Percentiles rank a stretch among this genome's conserved stretches.
These are phyloP conservation scores for Enteromius anoplus DNA, from an alignment of 2,797 vertebrate genomes.

Conservation along the genomic window DNA sequence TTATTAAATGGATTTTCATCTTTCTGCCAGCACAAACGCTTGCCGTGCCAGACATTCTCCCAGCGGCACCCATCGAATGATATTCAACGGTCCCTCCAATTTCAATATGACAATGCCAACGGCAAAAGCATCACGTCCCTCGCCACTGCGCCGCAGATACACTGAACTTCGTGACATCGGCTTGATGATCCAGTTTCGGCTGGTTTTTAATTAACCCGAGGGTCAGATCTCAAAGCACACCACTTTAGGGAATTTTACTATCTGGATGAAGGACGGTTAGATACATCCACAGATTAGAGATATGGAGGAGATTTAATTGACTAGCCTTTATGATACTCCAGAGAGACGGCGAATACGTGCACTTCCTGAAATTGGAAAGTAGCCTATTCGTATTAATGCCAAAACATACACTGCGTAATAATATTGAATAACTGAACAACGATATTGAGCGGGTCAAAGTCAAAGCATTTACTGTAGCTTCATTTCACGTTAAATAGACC, in stretches of 20 bases:
- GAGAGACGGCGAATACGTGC: conserved; percentile 18
- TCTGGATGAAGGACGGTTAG: conserved; percentile 70
- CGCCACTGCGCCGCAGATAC: conserved; percentile 57
- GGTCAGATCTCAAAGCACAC: conserved; percentile 77
- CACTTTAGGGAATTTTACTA: conserved; percentile 75
- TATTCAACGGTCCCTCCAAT: conserved; percentile 62
- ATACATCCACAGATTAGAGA: conserved; percentile 77
- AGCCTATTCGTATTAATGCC: conserved; percentile 10
- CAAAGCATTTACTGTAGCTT: conserved; percentile 9
- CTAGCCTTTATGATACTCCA: conserved; percentile 60
- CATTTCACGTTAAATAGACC: conserved; percentile 22
- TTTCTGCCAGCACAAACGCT: conserved; percentile 62
- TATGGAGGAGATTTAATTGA: conserved; percentile 75
- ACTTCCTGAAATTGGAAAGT: not conserved
- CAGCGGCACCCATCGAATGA: conserved; percentile 63
- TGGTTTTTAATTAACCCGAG: conserved; percentile 82
- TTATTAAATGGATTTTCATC: conserved; percentile 69
- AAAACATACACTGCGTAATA: conserved; percentile 2
- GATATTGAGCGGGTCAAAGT: conserved; percentile 6
- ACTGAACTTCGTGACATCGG: conserved; percentile 56
- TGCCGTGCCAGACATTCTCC: conserved; percentile 59
- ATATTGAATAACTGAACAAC: not conserved
- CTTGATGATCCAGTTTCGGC: conserved; percentile 75
- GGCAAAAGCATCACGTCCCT: conserved; percentile 74
- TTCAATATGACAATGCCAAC: conserved; percentile 78